Evolutionary conservation across 1,140 invertebrate genomes (phyloP), one percentile per base, ranked within the genome.

Genomic region (Magallana ariakensis): DNA sequence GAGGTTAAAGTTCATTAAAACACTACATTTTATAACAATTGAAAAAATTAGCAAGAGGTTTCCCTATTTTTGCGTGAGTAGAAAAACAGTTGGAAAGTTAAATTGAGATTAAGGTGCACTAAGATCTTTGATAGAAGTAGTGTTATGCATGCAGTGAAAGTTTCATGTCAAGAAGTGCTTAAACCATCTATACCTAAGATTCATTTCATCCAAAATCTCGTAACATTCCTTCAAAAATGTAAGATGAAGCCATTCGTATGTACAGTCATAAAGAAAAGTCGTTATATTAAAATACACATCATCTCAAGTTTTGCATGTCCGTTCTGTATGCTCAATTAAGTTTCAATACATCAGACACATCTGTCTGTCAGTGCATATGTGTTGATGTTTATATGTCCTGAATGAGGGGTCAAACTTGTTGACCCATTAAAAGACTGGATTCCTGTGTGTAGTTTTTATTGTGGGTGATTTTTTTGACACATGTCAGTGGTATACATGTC

Each of bases 311-410:
- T 75, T 26, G 66, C 66, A 75, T 75, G 66, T 75, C 22, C 10
- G 13, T 26, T 26, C 8, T 75, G 22, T 26, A 13, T 75, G 66
- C 22, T 75, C 33, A 75, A 75, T 75, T 75, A 75, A 75, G 22
- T 75, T 75, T 75, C 19, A 75, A 75, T 75, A 26, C 66, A 75
- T 75, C 66, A 75, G 22, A 22, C 22, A 75, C 66, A 75, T 46
- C 22, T 75, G 66, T 11, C 33, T 75, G 66, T 75, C 66, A 75
- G 22, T 26, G 5, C 15, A 7, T 22, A 33, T 13, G 33, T 33
- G 66, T 26, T 75, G 33, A 75, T 75, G 26, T 19, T 75, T 26
- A 75, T 46, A 75, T 75, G 66, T 75, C 66, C 66, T 33, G 66
- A 75, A 26, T 33, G 19, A 75, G 33, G 33, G 66, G 66, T 75